Base-by-base conservation (phyloP, 2,113 vertebrate species). In the Forbesichthys papilliferus region DNA sequence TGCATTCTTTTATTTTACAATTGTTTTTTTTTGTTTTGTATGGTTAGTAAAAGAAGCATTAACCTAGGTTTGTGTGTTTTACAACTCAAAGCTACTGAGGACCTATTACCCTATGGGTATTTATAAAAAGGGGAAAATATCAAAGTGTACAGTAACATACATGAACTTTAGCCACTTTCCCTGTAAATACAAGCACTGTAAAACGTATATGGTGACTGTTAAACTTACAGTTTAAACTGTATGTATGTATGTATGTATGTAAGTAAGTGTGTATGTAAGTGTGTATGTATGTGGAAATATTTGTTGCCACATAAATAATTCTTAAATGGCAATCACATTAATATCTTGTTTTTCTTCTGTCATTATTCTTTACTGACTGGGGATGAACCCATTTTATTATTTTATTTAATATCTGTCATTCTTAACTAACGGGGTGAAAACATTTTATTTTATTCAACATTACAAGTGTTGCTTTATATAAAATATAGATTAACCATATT, bases 61-160 rank as follows among this genome's bases (percentile, higher is more conserved):
- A 98, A 99, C 96, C 94, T 95, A 95, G 95, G 90, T 95, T 96
- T 96, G 95, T 97, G 94, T 98, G 95, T 96, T 95, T 94, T 95
- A 95, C 94, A 93, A 97, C 94, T 96, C 94, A 92, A 93, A 94
- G 93, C 93, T 95, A 94, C 94, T 93, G 93, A 96, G 95, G 97
- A 95, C 96, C 93, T 97, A 96, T 98, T 98, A 98, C 98, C 98
- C 98, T 98, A 95, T 98, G 98, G 97, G 98, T 99, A 99, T 98
- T 95, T 96, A 95, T 96, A 92, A 94, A 94, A 95, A 95, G 90
- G 94, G 91, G 93, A 93, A 90, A 94, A 94, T 96, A 94, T 95
- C 92, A 94, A 95, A 93, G 93, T 96, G 94, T 91, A 91, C 86
- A 91, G 86, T 93, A 95, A 94, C 93, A 96, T 92, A 89, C 90